phyloP scores from a whole-genome alignment of 2,797 vertebrate species.

The Buphagus erythrorhynchus region DNA sequence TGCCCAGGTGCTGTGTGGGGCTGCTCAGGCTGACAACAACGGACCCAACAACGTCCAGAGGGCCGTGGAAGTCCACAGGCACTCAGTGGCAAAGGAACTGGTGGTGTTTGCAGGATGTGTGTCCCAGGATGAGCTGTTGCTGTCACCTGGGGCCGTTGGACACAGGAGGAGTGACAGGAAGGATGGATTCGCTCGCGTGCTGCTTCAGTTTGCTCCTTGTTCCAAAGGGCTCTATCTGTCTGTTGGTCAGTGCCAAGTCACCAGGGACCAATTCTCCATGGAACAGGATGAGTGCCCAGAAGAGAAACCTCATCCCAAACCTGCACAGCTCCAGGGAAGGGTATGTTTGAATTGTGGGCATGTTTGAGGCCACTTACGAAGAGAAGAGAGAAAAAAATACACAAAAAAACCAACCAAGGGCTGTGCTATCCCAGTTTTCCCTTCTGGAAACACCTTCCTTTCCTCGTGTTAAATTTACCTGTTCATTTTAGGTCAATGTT shows the following conservation, averaged over 20 bases:
- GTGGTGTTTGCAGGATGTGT: conserved; percentile 1
- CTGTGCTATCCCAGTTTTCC: conserved; percentile 69
- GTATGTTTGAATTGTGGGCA: conserved; percentile 29
- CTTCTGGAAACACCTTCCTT: conserved; percentile 52
- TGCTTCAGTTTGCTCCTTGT: conserved; percentile 1
- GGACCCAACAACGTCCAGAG: not conserved
- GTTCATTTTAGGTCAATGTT: conserved; percentile 75
- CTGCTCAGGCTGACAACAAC: not conserved
- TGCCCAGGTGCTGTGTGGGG: not conserved
- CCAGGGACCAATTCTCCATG: conserved; percentile 78
- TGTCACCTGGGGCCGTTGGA: not conserved
- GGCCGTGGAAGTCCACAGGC: not conserved
- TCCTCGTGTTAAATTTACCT: conserved; percentile 56
- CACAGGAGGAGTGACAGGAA: not conserved
- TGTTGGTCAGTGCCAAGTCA: conserved; percentile 67
- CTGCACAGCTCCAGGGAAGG: conserved; percentile 60
- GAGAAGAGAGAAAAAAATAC: not conserved
- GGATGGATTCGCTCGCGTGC: not conserved
- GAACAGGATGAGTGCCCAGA: conserved; percentile 60
- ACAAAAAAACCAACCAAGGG: conserved; percentile 49
- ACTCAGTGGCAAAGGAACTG: not conserved
- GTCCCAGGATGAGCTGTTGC: conserved; percentile 4
- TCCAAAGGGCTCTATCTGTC: not conserved
- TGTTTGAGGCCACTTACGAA: conserved; percentile 33
- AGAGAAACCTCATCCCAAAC: conserved; percentile 59